Evolutionary conservation across 2,113 vertebrate species (phyloP).

Genomic region (Nothoprocta pentlandii): DNA sequence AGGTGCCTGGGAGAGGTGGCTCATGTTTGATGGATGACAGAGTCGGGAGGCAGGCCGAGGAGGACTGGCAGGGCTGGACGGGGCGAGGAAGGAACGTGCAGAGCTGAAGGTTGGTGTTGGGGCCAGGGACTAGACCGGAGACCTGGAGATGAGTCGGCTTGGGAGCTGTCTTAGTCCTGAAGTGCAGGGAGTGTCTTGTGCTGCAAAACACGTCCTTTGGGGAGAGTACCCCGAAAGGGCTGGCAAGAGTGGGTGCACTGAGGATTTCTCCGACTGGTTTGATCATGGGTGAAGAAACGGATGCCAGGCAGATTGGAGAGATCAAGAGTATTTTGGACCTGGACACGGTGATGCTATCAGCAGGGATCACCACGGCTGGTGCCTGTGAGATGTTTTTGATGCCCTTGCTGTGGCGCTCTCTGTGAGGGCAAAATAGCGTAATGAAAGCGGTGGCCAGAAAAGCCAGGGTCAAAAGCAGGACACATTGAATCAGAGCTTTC

Average conservation of each 20-base stretch:
- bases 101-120: neutral
- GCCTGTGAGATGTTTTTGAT: neutral
- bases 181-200: neutral
- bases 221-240: neutral
- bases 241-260: neutral
- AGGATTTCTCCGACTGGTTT: neutral
- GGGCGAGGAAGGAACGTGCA: neutral
- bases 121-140: neutral
- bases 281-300: neutral
- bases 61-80: neutral
- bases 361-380: neutral
- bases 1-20: neutral
- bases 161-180: neutral
- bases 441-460: neutral
- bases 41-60: neutral
- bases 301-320: neutral
- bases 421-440: neutral
- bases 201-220: neutral
- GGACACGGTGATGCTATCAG: neutral
- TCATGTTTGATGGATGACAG: neutral
- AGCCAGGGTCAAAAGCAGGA: neutral
- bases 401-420: neutral
- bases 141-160: neutral
- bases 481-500: rapidly evolving
- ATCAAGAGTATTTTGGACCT: neutral